Conservation (phyloP, 1,140 invertebrate species). For the Ceratina japonica region DNA sequence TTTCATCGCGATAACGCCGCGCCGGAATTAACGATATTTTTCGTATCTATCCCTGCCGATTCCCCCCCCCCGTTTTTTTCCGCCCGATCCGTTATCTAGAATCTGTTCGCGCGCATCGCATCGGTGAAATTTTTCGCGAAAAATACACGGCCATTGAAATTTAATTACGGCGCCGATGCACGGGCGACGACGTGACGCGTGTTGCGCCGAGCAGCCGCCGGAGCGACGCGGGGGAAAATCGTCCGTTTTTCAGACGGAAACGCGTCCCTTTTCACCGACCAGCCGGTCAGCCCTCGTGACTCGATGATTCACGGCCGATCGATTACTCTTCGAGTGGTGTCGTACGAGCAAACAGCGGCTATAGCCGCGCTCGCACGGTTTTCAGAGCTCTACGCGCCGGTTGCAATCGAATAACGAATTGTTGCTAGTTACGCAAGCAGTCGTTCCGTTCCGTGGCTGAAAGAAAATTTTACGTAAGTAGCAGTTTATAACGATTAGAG, state of each 20-base stretch:
- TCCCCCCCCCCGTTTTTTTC: not conserved
- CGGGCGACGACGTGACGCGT: not conserved
- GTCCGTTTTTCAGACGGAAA: not conserved
- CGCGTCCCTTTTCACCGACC: not conserved
- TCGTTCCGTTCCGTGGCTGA: not conserved
- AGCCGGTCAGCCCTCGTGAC: not conserved
- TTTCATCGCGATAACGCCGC: slow-evolving; percentile 30
- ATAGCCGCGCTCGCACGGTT: not conserved
- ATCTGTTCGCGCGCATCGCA: not conserved
- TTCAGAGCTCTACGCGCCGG: not conserved
- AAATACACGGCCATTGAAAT: slow-evolving; percentile 1
- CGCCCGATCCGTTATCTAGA: not conserved
- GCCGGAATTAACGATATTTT: slow-evolving; percentile 19
- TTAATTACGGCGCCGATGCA: slow-evolving; percentile 15
- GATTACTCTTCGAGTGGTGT: not conserved
- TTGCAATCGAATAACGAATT: slow-evolving; percentile 7
- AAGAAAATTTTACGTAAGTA: slow-evolving; percentile 40
- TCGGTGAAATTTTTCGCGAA: not conserved
- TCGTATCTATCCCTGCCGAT: too few species aligned
- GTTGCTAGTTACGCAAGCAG: slow-evolving; percentile 14
- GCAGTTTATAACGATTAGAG: not conserved
- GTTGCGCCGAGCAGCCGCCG: not conserved
- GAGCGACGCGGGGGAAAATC: not conserved
- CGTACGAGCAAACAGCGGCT: not conserved
- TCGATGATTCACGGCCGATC: slow-evolving; percentile 21